phyloP scores from a whole-genome alignment of 2,113 vertebrate species.

The Sprattus sprattus region DNA sequence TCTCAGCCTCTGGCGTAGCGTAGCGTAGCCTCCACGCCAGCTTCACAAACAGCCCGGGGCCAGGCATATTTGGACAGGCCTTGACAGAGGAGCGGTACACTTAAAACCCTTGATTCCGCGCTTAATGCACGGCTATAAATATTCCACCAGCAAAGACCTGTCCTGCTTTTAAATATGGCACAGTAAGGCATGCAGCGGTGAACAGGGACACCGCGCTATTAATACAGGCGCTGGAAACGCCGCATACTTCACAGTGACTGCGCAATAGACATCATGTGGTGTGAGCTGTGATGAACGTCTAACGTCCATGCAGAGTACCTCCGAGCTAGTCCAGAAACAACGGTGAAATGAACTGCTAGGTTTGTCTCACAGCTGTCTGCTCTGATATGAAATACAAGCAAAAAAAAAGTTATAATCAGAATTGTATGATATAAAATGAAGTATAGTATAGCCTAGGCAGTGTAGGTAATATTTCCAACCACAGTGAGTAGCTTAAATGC shows the following conservation, averaged over 20 bases:
- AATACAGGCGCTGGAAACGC: constrained; percentile 62
- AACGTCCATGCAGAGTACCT: neutral
- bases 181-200: constrained; percentile 57
- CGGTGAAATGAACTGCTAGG: neutral
- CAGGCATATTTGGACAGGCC: constrained; percentile 76
- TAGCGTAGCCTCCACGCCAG: constrained; percentile 56
- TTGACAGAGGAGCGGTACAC: constrained; percentile 72
- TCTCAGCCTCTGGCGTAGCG: neutral
- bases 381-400: neutral
- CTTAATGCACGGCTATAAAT: constrained; percentile 79
- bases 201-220: constrained; percentile 59
- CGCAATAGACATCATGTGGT: constrained; percentile 41
- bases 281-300: constrained; percentile 33
- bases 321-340: neutral
- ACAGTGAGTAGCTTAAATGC: neutral
- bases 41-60: constrained; percentile 64
- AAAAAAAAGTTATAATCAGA: too few species aligned
- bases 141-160: constrained; percentile 71
- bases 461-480: neutral
- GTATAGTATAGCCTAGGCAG: neutral
- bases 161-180: constrained; percentile 57
- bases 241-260: constrained; percentile 42
- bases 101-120: constrained; percentile 72
- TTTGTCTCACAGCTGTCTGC: neutral
- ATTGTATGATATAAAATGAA: neutral